Percentiles rank a stretch among this genome's conserved stretches.
Evolutionary conservation across 2,888 invertebrate genomes (phyloP).

Genomic region (Platypus cylindrus): DNA sequence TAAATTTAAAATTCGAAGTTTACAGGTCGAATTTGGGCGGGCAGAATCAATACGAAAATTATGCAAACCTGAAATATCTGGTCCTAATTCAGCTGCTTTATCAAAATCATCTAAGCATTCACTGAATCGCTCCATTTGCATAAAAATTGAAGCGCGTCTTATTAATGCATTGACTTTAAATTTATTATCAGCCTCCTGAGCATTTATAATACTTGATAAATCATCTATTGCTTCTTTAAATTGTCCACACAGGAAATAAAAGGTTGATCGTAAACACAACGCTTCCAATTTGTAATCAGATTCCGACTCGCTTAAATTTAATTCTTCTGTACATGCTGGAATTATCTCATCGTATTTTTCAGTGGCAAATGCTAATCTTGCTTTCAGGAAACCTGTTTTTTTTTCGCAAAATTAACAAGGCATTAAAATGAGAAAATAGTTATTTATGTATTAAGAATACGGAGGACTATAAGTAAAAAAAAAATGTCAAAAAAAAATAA

Average conservation of each 20-base stretch:
- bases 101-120: conserved; percentile 70
- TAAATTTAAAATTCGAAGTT: neutral
- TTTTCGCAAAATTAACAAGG: neutral
- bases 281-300: conserved; percentile 56
- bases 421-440: neutral
- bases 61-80: conserved; percentile 41
- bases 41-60: neutral
- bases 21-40: neutral
- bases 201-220: conserved; percentile 55
- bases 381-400: conserved; percentile 50
- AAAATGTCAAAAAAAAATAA: conserved; percentile 2
- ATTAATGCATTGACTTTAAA: conserved; percentile 75
- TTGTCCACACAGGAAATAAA: conserved; percentile 65
- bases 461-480: neutral
- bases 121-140: conserved; percentile 64
- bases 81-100: conserved; percentile 60
- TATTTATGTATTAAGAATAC: neutral
- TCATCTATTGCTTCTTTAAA: conserved; percentile 61
- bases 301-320: conserved; percentile 48
- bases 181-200: conserved; percentile 46
- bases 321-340: conserved; percentile 65
- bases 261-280: conserved; percentile 69
- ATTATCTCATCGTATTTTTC: conserved; percentile 69
- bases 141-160: conserved; percentile 72
- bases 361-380: conserved; percentile 53